Base-by-base conservation (phyloP, 1,140 invertebrate genomes). In the Battus philenor region DNA sequence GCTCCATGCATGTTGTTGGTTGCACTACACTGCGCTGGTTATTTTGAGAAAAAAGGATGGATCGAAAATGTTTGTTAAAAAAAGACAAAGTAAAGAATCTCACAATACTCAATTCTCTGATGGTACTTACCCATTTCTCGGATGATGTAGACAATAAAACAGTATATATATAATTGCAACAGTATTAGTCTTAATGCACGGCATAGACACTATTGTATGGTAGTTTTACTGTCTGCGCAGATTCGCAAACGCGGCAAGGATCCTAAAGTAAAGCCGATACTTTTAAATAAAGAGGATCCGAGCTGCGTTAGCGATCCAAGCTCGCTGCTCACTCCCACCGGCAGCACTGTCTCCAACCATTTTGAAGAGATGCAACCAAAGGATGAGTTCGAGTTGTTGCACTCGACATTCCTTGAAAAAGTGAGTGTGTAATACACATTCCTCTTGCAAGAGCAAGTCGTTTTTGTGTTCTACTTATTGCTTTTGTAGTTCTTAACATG, bases 301-400 rank as follows among this genome's bases (percentile, higher is more conserved):
- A 87, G 83, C 66, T 86, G 83, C 59, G 55, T 86, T 61, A 87
- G 75, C 52, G 81, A 87, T 70, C 59, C 69, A 7, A 75, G 64
- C 54, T 33, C 72, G 30, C 64, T 77, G 30, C 59, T 81, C 11
- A 62, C 70, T 8, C 56, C 72, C 4, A 45, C 59, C n/a, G 41
- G 36, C 13, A 34, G 52, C 2, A 44, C 59, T 29, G 62, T 69
- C 41, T 55, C 65, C 68, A 95, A 94, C 88, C 91, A 92, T 80
- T 94, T 94, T 84, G 92, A 94, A 57, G 79, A 90, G 59, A 91
- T 90, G 78, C 91, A 90, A 47, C 93, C 93, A 41, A 95, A 95
- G 87, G 93, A 94, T 85, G 92, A 93, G 55, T 89, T 93, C 55
- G 92, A 93, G 80, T 83, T 94, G 47, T 73, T 85, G 55, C 83